Percentiles rank a stretch among this genome's conserved stretches.
phyloP scores from a whole-genome alignment of 2,797 vertebrate genomes.

The Kryptolebias ocellatus region DNA sequence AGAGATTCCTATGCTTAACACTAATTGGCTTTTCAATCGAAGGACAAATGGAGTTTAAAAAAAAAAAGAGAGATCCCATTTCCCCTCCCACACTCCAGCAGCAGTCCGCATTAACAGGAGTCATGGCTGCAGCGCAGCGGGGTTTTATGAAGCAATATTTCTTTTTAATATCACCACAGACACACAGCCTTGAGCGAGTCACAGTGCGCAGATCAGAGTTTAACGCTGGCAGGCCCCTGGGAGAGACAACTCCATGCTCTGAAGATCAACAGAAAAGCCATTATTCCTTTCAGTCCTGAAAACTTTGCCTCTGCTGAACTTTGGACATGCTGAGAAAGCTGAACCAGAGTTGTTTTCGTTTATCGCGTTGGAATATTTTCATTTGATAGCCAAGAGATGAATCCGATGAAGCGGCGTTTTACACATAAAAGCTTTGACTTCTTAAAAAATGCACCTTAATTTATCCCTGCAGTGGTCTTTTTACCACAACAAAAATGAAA shows the following conservation, averaged over 20 bases:
- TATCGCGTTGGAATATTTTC: constrained; percentile 50
- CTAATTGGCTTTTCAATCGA: constrained; percentile 59
- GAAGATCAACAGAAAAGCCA: constrained; percentile 60
- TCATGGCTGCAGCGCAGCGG: constrained; percentile 56
- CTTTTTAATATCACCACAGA: constrained; percentile 75
- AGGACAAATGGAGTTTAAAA: constrained; percentile 30
- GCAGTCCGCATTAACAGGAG: constrained; percentile 58
- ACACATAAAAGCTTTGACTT: constrained; percentile 44
- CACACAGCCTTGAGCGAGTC: constrained; percentile 65
- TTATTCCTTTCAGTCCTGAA: constrained; percentile 55
- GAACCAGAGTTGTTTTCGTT: constrained; percentile 40
- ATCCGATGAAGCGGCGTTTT: constrained; percentile 51
- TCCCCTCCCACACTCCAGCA: constrained; percentile 34
- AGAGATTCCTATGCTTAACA: constrained; percentile 45
- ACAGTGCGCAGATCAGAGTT: constrained; percentile 66
- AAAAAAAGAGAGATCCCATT: constrained; percentile 36
- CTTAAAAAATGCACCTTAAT: constrained; percentile 1
- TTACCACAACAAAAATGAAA: constrained; percentile 21
- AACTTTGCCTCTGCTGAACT: constrained; percentile 51
- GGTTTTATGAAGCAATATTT: constrained; percentile 81
- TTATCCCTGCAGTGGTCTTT: too few species aligned
- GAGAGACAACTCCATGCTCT: constrained; percentile 55
- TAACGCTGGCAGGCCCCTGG: constrained; percentile 65
- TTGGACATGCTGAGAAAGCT: constrained; percentile 33
- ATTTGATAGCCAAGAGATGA: constrained; percentile 28